Evolutionary conservation across 2,797 vertebrate species (phyloP).

Genomic region (Artibeus lituratus): DNA sequence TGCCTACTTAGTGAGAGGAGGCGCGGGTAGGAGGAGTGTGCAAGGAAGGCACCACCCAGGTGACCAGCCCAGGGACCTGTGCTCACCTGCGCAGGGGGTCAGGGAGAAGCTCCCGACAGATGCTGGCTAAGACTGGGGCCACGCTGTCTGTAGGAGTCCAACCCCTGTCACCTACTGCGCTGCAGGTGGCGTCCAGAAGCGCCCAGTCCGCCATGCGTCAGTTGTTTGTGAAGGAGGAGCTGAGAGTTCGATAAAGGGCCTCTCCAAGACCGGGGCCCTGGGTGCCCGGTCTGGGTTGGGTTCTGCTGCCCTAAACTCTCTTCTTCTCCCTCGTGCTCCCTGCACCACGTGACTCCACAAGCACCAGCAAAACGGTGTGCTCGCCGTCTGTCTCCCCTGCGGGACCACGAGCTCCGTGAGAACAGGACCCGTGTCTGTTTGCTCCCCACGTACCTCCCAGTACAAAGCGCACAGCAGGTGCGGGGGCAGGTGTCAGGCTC

Average conservation of each 20-base stretch:
- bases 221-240: not conserved
- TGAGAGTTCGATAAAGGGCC: not conserved
- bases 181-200: fast-evolving
- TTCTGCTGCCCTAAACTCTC: not conserved
- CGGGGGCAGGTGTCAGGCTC: not conserved
- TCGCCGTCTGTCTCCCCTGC: not conserved
- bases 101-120: not conserved
- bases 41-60: not conserved
- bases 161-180: too few species aligned
- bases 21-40: not conserved
- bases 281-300: not conserved
- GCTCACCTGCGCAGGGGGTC: not conserved
- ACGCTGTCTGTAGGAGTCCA: not conserved
- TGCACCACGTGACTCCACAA: fast-evolving
- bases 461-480: not conserved
- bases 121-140: not conserved
- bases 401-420: fast-evolving
- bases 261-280: not conserved
- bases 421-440: not conserved
- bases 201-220: fast-evolving
- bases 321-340: fast-evolving
- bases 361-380: too few species aligned
- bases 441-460: not conserved
- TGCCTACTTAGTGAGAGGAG: not conserved
- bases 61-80: not conserved